Evolutionary conservation across 2,113 vertebrate genomes (phyloP).

Genomic region (Chlamydotis undulata): DNA sequence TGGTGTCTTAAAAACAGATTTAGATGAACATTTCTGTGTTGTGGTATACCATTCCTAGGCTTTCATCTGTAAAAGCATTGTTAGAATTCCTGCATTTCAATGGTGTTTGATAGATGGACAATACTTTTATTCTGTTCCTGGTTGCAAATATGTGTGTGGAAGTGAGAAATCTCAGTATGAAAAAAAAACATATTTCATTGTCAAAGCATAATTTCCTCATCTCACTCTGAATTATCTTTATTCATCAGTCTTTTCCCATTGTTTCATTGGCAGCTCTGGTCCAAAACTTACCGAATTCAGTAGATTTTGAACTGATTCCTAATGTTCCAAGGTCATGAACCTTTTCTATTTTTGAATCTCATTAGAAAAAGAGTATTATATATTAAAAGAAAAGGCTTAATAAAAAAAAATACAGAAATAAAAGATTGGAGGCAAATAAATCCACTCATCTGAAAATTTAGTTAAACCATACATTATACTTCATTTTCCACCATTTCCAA

Average conservation of each 20-base stretch:
- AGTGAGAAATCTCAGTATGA: background rate
- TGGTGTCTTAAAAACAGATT: background rate
- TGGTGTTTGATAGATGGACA: background rate
- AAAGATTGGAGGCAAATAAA: background rate
- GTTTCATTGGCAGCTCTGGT: background rate
- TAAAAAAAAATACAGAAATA: too few relatives aligned
- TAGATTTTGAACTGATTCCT: background rate
- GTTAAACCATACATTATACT: background rate
- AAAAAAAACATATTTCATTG: background rate
- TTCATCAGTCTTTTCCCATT: background rate
- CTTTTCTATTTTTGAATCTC: background rate
- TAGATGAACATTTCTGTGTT: background rate
- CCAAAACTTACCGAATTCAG: background rate
- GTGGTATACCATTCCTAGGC: background rate
- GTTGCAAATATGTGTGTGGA: background rate
- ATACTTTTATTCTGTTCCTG: background rate
- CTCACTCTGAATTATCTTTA: background rate
- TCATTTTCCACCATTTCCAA: background rate
- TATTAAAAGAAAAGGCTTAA: background rate
- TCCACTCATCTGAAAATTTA: background rate
- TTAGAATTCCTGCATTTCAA: slow-evolving; percentile 22
- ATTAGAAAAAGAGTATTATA: background rate
- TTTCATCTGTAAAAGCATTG: background rate
- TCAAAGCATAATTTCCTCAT: background rate
- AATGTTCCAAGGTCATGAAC: background rate